Conservation (phyloP, 1,140 invertebrate genomes). For the Papilio glaucus region DNA sequence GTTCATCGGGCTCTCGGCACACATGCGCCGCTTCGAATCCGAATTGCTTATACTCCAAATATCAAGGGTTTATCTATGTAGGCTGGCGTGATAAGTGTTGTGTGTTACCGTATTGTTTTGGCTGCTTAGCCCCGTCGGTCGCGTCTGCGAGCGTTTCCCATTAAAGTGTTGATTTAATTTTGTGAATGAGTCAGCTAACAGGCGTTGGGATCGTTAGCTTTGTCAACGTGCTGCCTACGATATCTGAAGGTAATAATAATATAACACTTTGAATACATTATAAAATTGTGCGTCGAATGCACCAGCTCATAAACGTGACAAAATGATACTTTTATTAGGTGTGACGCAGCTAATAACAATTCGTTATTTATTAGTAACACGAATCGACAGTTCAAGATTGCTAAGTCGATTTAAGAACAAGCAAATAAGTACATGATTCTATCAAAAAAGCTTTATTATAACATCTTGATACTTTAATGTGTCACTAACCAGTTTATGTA, state of each 20-base stretch:
- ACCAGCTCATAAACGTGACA: constrained; percentile 22
- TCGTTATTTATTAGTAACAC: background rate
- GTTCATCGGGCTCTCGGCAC: constrained; percentile 45
- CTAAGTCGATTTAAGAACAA: background rate
- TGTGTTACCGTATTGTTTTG: constrained; percentile 67
- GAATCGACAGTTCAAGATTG: background rate
- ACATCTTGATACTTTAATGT: constrained; percentile 20
- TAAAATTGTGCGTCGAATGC: constrained; percentile 1
- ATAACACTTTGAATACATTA: constrained; percentile 27
- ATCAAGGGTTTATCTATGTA: constrained; percentile 66
- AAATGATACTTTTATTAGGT: constrained; percentile 10
- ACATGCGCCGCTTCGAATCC: constrained; percentile 51
- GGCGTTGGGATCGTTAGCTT: constrained; percentile 80
- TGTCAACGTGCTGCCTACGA: constrained; percentile 80
- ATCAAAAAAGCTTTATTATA: background rate
- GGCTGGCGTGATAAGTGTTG: constrained; percentile 70
- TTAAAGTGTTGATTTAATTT: constrained; percentile 65
- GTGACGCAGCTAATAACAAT: constrained; percentile 15
- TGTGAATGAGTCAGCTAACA: constrained; percentile 82
- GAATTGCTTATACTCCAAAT: constrained; percentile 58
- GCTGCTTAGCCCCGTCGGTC: constrained; percentile 51
- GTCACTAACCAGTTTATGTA: constrained; percentile 33
- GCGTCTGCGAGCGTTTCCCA: constrained; percentile 59
- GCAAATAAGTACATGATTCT: too few species aligned
- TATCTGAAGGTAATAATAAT: constrained; percentile 72